These are phyloP conservation scores for Drosophila buzzatii DNA, from an alignment of 2,888 invertebrate genomes.

Conservation along the genomic window DNA sequence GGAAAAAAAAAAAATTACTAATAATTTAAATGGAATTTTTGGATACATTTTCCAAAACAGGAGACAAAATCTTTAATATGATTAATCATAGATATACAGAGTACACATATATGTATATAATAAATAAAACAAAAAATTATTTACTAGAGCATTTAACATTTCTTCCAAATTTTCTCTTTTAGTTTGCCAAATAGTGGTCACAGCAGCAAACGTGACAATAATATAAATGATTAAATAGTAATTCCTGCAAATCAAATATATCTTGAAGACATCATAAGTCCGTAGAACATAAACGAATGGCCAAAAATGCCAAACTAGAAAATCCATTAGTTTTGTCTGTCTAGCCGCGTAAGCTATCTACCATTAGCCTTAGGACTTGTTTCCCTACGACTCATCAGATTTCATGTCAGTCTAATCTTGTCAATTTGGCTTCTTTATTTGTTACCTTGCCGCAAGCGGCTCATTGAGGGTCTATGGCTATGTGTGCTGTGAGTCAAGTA, in stretches of 20 bases:
- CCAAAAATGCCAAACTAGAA: neutral
- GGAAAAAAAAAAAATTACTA: too few relatives aligned
- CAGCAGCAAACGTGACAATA: slow-evolving; percentile 83
- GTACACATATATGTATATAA: too few relatives aligned
- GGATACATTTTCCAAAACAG: slow-evolving; percentile 60
- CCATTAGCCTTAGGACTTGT: slow-evolving; percentile 45
- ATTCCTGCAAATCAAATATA: slow-evolving; percentile 74
- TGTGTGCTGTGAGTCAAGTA: neutral
- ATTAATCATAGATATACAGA: slow-evolving; percentile 66
- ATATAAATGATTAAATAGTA: slow-evolving; percentile 84
- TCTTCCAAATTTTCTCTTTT: slow-evolving; percentile 82
- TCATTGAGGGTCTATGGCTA: neutral
- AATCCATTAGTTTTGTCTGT: slow-evolving; percentile 12
- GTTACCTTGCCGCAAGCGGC: neutral
- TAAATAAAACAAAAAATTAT: too few relatives aligned
- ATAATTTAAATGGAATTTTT: too few relatives aligned
- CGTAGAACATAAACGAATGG: neutral
- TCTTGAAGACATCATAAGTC: neutral
- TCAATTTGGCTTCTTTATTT: neutral
- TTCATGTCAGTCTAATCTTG: slow-evolving; percentile 20
- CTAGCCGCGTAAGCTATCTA: neutral
- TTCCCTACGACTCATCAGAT: slow-evolving; percentile 70
- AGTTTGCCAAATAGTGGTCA: slow-evolving; percentile 79
- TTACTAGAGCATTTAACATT: slow-evolving; percentile 77
- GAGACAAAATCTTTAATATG: slow-evolving; percentile 85